Percentiles rank a stretch among this genome's conserved stretches.
Conservation (phyloP, 1,140 invertebrate genomes). For the Triops longicaudatus region DNA sequence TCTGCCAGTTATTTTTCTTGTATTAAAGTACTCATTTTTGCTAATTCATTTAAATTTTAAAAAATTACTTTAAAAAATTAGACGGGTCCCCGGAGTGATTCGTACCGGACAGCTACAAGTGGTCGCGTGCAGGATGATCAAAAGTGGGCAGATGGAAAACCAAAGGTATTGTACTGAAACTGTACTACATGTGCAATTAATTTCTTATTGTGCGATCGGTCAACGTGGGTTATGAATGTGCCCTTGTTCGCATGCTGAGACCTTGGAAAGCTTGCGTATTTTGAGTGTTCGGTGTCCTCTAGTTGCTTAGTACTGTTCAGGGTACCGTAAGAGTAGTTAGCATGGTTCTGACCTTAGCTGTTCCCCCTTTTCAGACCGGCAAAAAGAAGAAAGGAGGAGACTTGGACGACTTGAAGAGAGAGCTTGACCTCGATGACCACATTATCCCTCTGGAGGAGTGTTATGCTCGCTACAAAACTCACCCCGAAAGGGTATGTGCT, state of each 20-base stretch:
- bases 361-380: neutral
- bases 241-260: neutral
- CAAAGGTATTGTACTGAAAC: neutral
- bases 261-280: neutral
- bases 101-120: neutral
- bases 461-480: conserved; percentile 87
- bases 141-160: neutral
- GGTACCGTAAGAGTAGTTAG: neutral
- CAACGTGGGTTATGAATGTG: neutral
- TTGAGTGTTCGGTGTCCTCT: neutral
- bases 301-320: neutral
- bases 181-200: neutral
- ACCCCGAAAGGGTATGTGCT: conserved; percentile 81
- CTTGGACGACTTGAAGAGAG: conserved; percentile 94
- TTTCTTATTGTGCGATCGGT: neutral
- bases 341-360: conserved; percentile 1
- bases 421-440: conserved; percentile 97
- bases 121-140: neutral
- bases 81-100: neutral
- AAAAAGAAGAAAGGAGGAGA: conserved; percentile 40
- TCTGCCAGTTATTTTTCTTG: no score
- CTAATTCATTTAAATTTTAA: no score
- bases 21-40: no score
- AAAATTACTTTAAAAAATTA: no score
- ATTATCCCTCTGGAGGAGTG: conserved; percentile 93